phyloP scores from a whole-genome alignment of 2,797 vertebrate species.

The Glossophaga mutica region DNA sequence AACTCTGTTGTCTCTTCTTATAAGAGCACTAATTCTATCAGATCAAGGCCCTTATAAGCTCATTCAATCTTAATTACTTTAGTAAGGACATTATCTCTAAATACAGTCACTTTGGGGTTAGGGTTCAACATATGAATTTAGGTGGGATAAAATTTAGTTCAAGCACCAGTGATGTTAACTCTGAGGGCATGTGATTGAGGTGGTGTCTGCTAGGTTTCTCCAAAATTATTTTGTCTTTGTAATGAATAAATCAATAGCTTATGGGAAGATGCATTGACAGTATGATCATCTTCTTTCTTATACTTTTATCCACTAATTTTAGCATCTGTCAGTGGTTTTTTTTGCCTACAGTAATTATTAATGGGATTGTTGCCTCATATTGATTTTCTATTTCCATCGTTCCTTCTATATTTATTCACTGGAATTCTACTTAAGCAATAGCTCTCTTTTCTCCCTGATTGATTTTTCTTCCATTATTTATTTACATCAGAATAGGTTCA shows the following conservation, averaged over 20 bases:
- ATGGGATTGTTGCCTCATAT: not conserved
- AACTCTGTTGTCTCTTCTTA: not conserved
- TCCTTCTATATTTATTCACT: not conserved
- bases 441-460: not conserved
- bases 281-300: not conserved
- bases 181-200: not conserved
- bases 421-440: not conserved
- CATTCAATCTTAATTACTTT: not conserved
- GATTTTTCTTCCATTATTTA: not conserved
- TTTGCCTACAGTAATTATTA: not conserved
- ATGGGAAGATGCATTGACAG: not conserved
- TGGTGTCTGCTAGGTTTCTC: not conserved
- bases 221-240: not conserved
- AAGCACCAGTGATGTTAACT: not conserved
- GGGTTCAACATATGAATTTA: not conserved
- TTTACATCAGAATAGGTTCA: not conserved
- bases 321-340: not conserved
- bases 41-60: not conserved
- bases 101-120: not conserved
- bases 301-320: not conserved
- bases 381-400: not conserved
- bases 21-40: not conserved
- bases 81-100: not conserved
- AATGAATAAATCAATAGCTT: not conserved
- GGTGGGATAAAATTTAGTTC: not conserved